A percentile compares a stretch with the other conserved stretches of the same genome.
phyloP scores from a whole-genome alignment of 2,113 vertebrate species.

The Periophthalmodon schlosseri region DNA sequence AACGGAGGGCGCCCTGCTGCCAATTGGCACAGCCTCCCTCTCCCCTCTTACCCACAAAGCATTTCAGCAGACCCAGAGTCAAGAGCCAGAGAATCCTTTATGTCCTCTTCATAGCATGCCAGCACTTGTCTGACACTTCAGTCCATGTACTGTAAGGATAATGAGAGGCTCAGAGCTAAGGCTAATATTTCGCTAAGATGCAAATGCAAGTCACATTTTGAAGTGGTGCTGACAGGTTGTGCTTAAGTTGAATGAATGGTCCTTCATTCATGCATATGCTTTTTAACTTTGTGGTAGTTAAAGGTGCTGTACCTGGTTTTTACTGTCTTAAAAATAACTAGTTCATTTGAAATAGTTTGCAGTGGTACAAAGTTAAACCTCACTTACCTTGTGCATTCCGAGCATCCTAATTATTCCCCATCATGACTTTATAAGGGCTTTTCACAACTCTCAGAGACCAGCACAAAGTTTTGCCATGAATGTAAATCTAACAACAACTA shows the following conservation, averaged over 20 bases:
- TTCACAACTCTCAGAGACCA: too few species aligned
- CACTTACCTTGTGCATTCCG: too few species aligned
- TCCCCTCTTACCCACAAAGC: conserved; percentile 47
- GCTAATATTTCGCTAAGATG: conserved; percentile 26
- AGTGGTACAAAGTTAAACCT: too few species aligned
- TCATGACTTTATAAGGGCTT: too few species aligned
- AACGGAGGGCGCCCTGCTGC: conserved; percentile 45
- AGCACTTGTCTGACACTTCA: conserved; percentile 48
- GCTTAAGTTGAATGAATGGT: neutral
- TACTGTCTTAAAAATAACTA: too few species aligned
- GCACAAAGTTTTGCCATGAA: too few species aligned
- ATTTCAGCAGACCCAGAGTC: conserved; percentile 36
- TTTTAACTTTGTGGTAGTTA: neutral
- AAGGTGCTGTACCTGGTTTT: too few species aligned
- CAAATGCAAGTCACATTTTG: conserved; percentile 21
- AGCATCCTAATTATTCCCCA: too few species aligned
- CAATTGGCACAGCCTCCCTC: conserved; percentile 61
- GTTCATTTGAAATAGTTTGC: too few species aligned
- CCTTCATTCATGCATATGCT: neutral
- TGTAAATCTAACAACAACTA: too few species aligned
- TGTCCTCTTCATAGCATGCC: conserved; percentile 40
- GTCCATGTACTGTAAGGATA: conserved; percentile 32
- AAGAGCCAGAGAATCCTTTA: conserved; percentile 60
- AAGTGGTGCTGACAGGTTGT: conserved; percentile 11
- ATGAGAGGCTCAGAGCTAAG: conserved; percentile 40